Evolutionary conservation across 1,140 invertebrate genomes (phyloP).

Genomic region (Pollicipes pollicipes): DNA sequence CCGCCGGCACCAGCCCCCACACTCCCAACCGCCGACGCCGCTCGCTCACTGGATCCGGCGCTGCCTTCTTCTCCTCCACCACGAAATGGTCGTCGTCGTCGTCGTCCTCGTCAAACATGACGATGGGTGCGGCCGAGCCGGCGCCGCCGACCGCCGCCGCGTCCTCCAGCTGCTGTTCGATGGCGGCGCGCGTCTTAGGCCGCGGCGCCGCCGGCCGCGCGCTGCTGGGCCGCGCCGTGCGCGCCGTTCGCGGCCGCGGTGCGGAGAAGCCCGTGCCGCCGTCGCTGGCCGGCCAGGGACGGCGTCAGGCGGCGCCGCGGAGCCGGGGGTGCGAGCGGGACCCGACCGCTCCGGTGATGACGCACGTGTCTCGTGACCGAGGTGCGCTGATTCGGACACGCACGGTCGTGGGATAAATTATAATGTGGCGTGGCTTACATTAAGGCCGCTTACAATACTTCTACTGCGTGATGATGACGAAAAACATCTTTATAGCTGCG

Average conservation of each 20-base stretch:
- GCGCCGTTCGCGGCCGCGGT: conserved; percentile 14
- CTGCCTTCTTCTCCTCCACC: conserved; percentile 17
- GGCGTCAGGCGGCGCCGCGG: too few relatives aligned
- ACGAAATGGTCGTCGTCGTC: conserved; percentile 22
- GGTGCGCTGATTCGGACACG: too few relatives aligned
- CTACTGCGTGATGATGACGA: too few relatives aligned
- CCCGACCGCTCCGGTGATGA: too few relatives aligned
- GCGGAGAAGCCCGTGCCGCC: not conserved
- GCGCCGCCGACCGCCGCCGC: too few relatives aligned
- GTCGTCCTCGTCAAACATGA: conserved; percentile 16
- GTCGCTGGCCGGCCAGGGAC: too few relatives aligned
- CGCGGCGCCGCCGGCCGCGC: conserved; percentile 57
- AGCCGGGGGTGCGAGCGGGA: too few relatives aligned
- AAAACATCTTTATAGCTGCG: too few relatives aligned
- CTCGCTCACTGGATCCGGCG: conserved; percentile 13
- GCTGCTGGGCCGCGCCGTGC: conserved; percentile 47
- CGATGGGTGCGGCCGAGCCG: conserved; percentile 12
- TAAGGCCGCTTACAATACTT: too few relatives aligned
- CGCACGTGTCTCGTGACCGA: too few relatives aligned
- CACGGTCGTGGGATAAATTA: too few relatives aligned
- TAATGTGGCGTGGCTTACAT: too few relatives aligned
- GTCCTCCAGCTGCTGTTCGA: conserved; percentile 3
- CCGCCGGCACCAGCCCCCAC: not conserved
- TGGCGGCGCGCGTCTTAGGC: conserved; percentile 17
- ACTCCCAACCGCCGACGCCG: not conserved